A percentile compares a stretch with the other conserved stretches of the same genome.
phyloP scores from a whole-genome alignment of 64 coral and sea anemone species.

The Pocillopora damicornis region DNA sequence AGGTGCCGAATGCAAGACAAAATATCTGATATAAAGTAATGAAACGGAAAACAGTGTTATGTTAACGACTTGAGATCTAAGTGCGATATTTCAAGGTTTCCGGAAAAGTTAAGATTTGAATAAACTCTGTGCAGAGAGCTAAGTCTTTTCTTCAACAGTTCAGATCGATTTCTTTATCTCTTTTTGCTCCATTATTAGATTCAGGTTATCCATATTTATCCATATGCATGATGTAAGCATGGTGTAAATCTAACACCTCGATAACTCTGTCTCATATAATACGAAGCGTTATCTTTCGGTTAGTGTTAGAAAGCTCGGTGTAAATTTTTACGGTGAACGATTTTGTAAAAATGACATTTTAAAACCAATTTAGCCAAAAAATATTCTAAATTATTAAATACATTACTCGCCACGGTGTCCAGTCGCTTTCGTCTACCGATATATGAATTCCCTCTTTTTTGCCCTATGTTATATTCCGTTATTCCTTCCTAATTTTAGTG shows the following conservation, averaged over 20 bases:
- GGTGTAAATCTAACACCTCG: conserved; percentile 1
- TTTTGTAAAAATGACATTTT: not conserved
- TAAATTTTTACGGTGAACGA: not conserved
- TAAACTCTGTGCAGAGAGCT: too few relatives aligned
- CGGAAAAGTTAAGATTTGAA: too few relatives aligned
- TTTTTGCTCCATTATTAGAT: not conserved
- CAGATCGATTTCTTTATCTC: too few relatives aligned
- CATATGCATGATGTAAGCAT: not conserved
- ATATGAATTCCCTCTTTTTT: not conserved
- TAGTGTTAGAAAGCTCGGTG: not conserved
- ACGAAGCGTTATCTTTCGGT: not conserved
- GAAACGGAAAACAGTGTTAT: too few relatives aligned
- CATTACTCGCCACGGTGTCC: not conserved
- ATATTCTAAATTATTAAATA: conserved; percentile 7
- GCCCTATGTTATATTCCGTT: not conserved
- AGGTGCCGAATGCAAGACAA: too few relatives aligned
- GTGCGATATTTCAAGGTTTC: too few relatives aligned
- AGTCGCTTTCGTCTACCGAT: not conserved
- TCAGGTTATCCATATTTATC: not conserved
- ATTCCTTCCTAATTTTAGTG: not conserved
- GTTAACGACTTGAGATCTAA: too few relatives aligned
- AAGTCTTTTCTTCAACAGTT: too few relatives aligned
- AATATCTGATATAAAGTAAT: too few relatives aligned
- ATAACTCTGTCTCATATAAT: not conserved
- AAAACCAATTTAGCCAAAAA: not conserved